Base-by-base conservation (phyloP, 2,797 vertebrate species). In the Helostoma temminkii region DNA sequence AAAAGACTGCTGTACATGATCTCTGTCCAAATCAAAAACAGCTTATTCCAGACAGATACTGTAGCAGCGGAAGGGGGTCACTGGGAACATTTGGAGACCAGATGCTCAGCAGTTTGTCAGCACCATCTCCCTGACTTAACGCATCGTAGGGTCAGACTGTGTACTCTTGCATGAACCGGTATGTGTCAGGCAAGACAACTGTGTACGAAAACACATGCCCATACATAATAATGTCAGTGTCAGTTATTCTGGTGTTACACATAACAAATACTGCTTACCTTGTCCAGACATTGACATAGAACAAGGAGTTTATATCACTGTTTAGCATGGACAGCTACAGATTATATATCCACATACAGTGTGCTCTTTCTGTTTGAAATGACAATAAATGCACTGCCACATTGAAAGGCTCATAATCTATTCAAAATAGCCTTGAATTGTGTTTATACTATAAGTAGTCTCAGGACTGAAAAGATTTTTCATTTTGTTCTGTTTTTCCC, bases 71-170 rank as follows among this genome's bases (percentile, higher is more conserved):
- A 76, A 80, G 71, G 81, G 83, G 83, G 81, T 90, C 86, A 89
- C 9, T 34, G 74, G 63, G 79, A 93, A 93, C 93, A 94, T 94
- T 94, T 94, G 93, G 93, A 90, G 83, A 88, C 92, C 94, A 94
- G 93, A 94, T 94, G 93, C 87, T 87, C 83, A 66, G 87, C 81
- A 81, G 84, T 88, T 89, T 90, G 91, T 89, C 91, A 86, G 86
- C 87, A 80, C 65, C 80, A 68, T 90, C 76, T 92, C 85, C 52
- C 76, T 69, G 87, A 80, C 84, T 89, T 81, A 76, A 81, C 71
- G 77, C 78, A 74, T 73, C 50, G 50, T 50, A 71, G 81, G 89
- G 89, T 89, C 87, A 89, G 84, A 58, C 72, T 81, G 85, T 80
- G 86, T 79, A 69, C 71, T 89, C 73, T 69, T 71, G 85, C 80